phyloP scores from a whole-genome alignment of 2,797 vertebrate genomes.

The Acropternis orthonyx region DNA sequence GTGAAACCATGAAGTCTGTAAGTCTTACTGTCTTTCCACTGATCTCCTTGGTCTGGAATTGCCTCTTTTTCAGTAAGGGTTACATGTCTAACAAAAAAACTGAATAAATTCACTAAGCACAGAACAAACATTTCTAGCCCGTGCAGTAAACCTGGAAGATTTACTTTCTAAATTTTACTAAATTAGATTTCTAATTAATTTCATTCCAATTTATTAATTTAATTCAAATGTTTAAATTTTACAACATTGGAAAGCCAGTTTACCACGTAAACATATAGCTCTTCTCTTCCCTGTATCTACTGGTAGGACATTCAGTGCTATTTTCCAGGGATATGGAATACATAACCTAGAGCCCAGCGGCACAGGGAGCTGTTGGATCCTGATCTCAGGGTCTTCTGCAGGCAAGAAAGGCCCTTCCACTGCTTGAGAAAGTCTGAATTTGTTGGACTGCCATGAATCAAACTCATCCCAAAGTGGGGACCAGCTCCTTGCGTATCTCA shows the following conservation, averaged over 20 bases:
- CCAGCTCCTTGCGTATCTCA: background rate
- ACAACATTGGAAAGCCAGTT: background rate
- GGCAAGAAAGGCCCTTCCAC: background rate
- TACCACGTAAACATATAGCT: background rate
- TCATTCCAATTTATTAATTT: background rate
- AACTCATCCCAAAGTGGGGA: background rate
- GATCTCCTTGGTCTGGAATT: background rate
- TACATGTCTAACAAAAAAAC: background rate
- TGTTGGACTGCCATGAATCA: background rate
- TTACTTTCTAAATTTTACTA: background rate
- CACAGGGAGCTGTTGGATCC: background rate
- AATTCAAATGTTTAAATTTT: background rate
- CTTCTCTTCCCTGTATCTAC: background rate
- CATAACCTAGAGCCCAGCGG: background rate
- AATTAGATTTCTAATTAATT: background rate
- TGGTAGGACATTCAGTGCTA: background rate
- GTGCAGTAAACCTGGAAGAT: background rate
- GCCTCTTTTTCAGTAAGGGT: background rate
- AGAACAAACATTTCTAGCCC: background rate
- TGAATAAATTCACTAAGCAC: too few species aligned
- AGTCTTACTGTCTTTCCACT: background rate
- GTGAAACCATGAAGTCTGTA: background rate
- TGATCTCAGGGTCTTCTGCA: background rate
- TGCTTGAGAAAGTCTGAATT: background rate
- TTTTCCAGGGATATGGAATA: background rate